Evolutionary conservation across 2,888 invertebrate species (phyloP).

Genomic region (Dasysyrphus tricinctus): DNA sequence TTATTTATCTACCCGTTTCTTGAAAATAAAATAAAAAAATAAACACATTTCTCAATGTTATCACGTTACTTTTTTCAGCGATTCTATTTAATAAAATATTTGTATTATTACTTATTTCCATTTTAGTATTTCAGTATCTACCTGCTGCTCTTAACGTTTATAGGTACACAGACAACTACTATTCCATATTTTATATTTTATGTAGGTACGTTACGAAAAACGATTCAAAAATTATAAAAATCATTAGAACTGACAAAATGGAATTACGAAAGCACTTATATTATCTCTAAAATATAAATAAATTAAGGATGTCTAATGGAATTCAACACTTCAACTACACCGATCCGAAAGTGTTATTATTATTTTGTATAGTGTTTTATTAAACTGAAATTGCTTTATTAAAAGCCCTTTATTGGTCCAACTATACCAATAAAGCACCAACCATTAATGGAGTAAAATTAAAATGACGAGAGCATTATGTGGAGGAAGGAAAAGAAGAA

Average conservation of each 20-base stretch:
- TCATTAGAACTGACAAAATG: conserved; percentile 46
- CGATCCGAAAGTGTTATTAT: conserved; percentile 6
- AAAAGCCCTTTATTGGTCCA: neutral
- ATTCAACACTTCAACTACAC: conserved; percentile 28
- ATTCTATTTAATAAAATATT: neutral
- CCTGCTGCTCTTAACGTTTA: too few relatives aligned
- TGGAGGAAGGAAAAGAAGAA: neutral
- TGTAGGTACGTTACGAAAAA: conserved; percentile 9
- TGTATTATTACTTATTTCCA: neutral
- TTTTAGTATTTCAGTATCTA: neutral
- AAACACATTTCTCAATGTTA: too few relatives aligned
- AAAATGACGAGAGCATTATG: neutral
- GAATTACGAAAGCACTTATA: conserved; percentile 64
- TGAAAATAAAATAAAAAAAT: too few relatives aligned
- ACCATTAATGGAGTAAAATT: neutral
- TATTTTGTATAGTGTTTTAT: conserved; percentile 15
- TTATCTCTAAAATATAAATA: conserved; percentile 34
- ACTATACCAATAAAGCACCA: neutral
- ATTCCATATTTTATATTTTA: neutral
- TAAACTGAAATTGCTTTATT: conserved; percentile 20
- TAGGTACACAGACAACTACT: neutral
- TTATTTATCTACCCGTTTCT: too few relatives aligned
- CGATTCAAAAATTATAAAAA: conserved; percentile 33
- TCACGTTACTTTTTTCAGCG: too few relatives aligned
- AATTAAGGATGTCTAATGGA: conserved; percentile 39